Percentiles rank a stretch among this genome's conserved stretches.
phyloP scores from a whole-genome alignment of 2,797 vertebrate genomes.

The Limosa lapponica region DNA sequence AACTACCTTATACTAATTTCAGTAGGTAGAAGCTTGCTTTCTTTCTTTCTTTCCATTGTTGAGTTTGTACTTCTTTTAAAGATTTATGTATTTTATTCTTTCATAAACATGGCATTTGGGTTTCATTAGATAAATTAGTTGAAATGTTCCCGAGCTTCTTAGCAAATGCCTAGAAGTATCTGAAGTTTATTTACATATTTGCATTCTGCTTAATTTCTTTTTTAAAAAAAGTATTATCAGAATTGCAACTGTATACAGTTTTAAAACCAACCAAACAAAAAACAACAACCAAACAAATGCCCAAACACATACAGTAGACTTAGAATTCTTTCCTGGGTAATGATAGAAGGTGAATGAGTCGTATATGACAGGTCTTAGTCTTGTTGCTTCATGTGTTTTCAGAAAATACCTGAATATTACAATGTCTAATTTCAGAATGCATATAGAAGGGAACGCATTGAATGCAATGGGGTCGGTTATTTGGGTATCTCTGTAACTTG shows the following conservation, averaged over 20 bases:
- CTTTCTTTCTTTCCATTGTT: background rate
- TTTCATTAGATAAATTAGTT: background rate
- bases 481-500: background rate
- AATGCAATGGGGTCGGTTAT: background rate
- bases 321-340: background rate
- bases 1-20: background rate
- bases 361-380: background rate
- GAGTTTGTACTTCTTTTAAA: background rate
- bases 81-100: background rate
- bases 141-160: background rate
- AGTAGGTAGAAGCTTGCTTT: background rate
- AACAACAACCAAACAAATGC: background rate
- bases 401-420: background rate
- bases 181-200: background rate
- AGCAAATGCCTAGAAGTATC: background rate
- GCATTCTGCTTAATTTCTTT: background rate
- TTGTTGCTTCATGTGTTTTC: background rate
- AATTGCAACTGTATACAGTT: background rate
- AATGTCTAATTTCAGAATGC: background rate
- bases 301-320: too few species aligned
- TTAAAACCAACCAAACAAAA: background rate
- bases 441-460: background rate
- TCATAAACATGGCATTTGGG: background rate
- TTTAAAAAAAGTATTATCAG: background rate
- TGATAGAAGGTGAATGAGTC: background rate